Conservation (phyloP, 2,797 vertebrate genomes). For the Mareca strepera region DNA sequence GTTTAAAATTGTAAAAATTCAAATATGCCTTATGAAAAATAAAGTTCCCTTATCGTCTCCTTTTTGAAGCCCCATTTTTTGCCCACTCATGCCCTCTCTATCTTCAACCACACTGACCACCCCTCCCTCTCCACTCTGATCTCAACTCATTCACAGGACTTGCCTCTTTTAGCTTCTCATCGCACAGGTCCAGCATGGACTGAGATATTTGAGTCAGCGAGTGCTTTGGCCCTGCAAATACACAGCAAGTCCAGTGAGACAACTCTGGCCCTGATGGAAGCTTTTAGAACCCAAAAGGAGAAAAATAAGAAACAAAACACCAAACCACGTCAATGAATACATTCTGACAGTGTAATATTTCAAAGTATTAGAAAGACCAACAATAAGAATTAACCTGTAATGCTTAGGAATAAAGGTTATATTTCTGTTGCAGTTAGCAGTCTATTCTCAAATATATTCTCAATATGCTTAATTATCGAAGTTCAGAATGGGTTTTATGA, state of each 20-base stretch:
- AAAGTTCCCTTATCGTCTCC: background rate
- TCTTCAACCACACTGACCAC: background rate
- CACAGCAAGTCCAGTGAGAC: slow-evolving; percentile 27
- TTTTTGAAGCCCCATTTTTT: background rate
- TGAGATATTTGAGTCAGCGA: slow-evolving; percentile 96
- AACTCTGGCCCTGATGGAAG: background rate
- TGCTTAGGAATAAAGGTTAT: too few relatives aligned
- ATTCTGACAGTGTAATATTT: background rate
- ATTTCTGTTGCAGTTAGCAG: background rate
- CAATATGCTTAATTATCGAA: background rate
- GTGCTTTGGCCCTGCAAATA: slow-evolving; percentile 91
- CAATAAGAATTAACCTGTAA: background rate
- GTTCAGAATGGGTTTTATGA: background rate
- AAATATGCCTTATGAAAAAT: background rate
- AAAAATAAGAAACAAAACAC: too few relatives aligned
- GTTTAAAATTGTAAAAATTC: background rate
- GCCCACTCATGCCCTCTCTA: background rate
- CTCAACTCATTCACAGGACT: slow-evolving; percentile 26
- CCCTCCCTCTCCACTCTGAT: background rate
- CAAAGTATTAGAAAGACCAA: background rate
- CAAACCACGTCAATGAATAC: background rate
- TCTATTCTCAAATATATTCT: background rate
- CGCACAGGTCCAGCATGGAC: slow-evolving; percentile 95
- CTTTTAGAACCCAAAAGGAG: background rate
- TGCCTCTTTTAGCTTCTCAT: slow-evolving; percentile 96